phyloP scores from a whole-genome alignment of 2,888 invertebrate genomes.

The Caenorhabditis afra region DNA sequence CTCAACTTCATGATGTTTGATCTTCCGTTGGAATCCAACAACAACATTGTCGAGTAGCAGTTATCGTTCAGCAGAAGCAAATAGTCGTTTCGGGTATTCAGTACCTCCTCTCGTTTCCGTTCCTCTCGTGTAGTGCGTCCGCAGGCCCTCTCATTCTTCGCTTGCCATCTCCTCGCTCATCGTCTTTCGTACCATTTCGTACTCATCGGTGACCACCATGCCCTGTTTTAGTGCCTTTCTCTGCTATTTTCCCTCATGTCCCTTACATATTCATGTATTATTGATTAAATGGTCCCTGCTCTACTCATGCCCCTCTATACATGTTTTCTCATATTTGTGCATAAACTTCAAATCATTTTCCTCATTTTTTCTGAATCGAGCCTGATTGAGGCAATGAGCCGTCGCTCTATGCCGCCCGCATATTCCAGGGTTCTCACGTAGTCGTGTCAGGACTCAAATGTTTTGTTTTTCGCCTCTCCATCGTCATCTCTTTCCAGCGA shows the following conservation, averaged over 20 bases:
- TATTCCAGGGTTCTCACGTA: conserved; percentile 31
- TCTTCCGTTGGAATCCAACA: conserved; percentile 69
- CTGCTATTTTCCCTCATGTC: conserved; percentile 11
- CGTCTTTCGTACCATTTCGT: conserved; percentile 40
- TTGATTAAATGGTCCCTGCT: conserved; percentile 1
- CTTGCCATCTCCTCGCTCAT: conserved; percentile 43
- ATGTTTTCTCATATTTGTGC: conserved; percentile 5
- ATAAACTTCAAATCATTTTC: conserved; percentile 6
- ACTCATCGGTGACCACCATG: conserved; percentile 33
- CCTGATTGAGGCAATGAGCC: conserved; percentile 24
- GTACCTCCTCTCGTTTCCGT: conserved; percentile 31
- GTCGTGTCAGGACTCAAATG: conserved; percentile 4
- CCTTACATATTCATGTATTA: conserved; percentile 2
- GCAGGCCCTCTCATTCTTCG: neutral
- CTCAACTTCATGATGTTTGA: conserved; percentile 72
- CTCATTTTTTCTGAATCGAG: neutral
- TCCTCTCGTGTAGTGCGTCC: conserved; percentile 14
- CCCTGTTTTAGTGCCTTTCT: conserved; percentile 42
- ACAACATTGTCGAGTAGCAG: conserved; percentile 52
- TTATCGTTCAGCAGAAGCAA: neutral
- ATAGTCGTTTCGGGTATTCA: conserved; percentile 36
- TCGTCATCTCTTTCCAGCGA: conserved; percentile 15
- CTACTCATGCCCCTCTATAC: conserved; percentile 7
- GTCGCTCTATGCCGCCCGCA: neutral
- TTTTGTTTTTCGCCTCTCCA: neutral